These are phyloP conservation scores for Tachycineta bicolor DNA, from an alignment of 2,113 vertebrate species.

Conservation along the genomic window DNA sequence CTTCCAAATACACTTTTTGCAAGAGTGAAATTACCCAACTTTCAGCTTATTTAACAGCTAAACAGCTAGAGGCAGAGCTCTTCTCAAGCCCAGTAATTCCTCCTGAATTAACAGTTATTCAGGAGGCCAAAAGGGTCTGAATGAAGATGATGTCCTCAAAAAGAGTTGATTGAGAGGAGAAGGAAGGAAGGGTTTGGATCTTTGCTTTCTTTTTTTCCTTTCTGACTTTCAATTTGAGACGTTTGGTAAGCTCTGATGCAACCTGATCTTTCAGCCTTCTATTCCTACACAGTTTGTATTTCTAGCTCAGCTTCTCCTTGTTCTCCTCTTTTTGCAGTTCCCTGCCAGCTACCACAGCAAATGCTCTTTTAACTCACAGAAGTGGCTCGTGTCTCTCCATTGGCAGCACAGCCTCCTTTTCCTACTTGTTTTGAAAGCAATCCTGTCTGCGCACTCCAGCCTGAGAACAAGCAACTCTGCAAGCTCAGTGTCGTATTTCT, in stretches of 20 bases:
- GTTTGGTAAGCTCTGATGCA: neutral
- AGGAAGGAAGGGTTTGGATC: neutral
- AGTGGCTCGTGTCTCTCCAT: neutral
- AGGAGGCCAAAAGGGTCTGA: neutral
- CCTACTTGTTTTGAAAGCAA: neutral
- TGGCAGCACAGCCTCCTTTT: neutral
- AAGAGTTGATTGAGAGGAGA: neutral
- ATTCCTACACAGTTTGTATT: neutral
- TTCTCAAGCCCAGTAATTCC: neutral
- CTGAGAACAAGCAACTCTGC: neutral
- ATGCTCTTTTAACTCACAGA: constrained; percentile 1
- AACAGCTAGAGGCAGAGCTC: neutral
- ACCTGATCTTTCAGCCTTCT: neutral
- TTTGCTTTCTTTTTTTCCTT: neutral
- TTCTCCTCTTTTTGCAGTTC: neutral
- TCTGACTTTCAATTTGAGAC: neutral
- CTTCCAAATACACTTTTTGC: neutral
- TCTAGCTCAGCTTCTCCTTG: neutral
- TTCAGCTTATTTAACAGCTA: neutral
- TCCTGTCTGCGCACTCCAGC: neutral
- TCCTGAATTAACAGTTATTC: neutral
- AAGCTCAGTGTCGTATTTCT: neutral
- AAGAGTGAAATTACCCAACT: neutral
- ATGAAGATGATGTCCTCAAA: neutral
- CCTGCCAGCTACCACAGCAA: neutral